Evolutionary conservation across 2,113 vertebrate genomes (phyloP).

Genomic region (Petrocephalus zakoni): DNA sequence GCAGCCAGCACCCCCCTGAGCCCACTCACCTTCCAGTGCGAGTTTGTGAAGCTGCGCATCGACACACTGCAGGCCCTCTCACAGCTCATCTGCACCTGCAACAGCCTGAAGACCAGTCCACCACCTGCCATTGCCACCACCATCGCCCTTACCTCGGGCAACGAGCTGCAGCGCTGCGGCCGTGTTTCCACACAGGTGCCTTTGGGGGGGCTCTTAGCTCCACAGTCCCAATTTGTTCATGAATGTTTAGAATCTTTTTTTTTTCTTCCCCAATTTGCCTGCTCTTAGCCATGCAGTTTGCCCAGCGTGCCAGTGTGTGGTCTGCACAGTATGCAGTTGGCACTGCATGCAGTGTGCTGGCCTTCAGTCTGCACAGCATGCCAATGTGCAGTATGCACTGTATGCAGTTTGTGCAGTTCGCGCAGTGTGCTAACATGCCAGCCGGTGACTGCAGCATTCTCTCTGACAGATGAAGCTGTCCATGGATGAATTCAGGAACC

Average conservation of each 20-base stretch:
- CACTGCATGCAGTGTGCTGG: neutral
- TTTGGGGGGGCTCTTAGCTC: neutral
- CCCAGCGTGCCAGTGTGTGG: neutral
- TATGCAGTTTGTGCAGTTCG: neutral
- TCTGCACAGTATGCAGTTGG: neutral
- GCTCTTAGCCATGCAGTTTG: neutral
- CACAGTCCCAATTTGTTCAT: neutral
- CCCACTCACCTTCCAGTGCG: constrained; percentile 92
- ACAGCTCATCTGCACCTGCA: constrained; percentile 95
- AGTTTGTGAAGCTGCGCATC: constrained; percentile 94
- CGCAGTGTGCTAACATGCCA: neutral
- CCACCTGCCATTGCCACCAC: constrained; percentile 95
- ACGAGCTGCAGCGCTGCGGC: constrained; percentile 89
- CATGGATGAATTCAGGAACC: constrained; percentile 88
- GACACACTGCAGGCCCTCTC: constrained; percentile 92
- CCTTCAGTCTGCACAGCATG: neutral
- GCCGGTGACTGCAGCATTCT: neutral
- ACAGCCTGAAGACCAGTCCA: constrained; percentile 94
- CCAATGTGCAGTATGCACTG: neutral
- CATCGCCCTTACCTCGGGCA: constrained; percentile 82
- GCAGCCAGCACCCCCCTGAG: constrained; percentile 93
- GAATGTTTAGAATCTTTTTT: neutral
- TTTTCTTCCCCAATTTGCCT: neutral
- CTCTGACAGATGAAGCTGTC: constrained; percentile 83
- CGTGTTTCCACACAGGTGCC: constrained; percentile 89